These are phyloP conservation scores for Tetrax tetrax DNA, from an alignment of 2,113 vertebrate genomes.

Conservation along the genomic window DNA sequence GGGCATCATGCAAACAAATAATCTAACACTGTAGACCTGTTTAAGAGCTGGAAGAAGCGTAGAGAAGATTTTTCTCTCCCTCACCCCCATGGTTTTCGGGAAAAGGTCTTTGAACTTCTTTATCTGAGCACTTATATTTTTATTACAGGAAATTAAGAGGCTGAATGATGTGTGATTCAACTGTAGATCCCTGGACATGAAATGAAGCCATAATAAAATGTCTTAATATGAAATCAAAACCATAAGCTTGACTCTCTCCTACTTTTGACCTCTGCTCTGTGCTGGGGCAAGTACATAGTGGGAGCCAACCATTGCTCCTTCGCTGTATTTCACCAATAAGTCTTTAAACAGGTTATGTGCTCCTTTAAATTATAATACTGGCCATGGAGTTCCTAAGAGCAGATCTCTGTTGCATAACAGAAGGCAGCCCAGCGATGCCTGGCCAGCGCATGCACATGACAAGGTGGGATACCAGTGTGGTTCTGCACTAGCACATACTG, in stretches of 20 bases:
- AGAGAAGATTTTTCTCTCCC: background rate
- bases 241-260: slow-evolving; percentile 46
- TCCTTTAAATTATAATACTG: background rate
- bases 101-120: slow-evolving; percentile 60
- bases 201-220: slow-evolving; percentile 57
- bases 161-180: slow-evolving; percentile 62
- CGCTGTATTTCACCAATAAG: background rate
- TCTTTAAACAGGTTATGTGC: background rate
- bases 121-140: slow-evolving; percentile 61
- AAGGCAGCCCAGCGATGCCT: background rate
- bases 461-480: background rate
- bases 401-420: background rate
- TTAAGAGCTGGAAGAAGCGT: background rate
- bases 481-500: background rate
- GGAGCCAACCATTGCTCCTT: background rate
- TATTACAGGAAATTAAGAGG: slow-evolving; percentile 68
- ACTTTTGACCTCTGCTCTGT: slow-evolving; percentile 25
- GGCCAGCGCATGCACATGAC: background rate
- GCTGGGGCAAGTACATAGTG: background rate
- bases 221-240: slow-evolving; percentile 60
- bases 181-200: slow-evolving; percentile 44
- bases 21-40: background rate
- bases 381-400: background rate
- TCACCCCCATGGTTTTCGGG: background rate
- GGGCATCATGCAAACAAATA: background rate